Evolutionary conservation across 2,797 vertebrate genomes (phyloP).

Genomic region (Agapornis canus): DNA sequence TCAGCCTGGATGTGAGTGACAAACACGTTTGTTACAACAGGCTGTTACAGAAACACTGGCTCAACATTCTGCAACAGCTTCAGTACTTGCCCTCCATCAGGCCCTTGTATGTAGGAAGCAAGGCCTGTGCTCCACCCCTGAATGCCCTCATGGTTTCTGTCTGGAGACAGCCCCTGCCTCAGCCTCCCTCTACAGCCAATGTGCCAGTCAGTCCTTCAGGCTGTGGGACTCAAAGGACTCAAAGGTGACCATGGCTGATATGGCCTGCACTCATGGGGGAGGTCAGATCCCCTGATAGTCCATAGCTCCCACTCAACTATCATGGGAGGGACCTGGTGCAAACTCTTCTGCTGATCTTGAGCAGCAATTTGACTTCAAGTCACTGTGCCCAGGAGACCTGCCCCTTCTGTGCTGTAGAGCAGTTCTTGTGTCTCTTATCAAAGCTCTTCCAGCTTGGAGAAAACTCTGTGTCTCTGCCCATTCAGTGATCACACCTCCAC

Average conservation of each 20-base stretch:
- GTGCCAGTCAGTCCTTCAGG: not conserved
- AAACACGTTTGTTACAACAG: not conserved
- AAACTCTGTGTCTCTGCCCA: rapidly evolving
- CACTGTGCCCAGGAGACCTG: not conserved
- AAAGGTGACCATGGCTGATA: not conserved
- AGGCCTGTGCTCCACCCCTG: rapidly evolving
- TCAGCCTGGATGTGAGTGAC: not conserved
- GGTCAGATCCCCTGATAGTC: not conserved
- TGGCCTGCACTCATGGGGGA: not conserved
- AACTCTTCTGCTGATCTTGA: not conserved
- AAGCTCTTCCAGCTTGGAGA: not conserved
- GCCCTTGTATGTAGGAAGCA: rapidly evolving
- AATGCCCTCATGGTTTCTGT: not conserved
- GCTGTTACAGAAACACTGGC: not conserved
- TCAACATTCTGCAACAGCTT: not conserved
- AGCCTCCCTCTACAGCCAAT: not conserved
- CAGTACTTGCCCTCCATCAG: not conserved
- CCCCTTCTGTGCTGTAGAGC: not conserved
- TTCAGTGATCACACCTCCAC: not conserved
- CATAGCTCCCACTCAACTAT: not conserved
- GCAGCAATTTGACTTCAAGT: not conserved
- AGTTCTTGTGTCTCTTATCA: not conserved
- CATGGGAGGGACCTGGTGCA: rapidly evolving
- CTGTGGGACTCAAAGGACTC: not conserved
- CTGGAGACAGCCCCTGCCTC: not conserved